Percentiles rank a stretch among this genome's conserved stretches.
Conservation (phyloP, 2,888 invertebrate species). For the Scaptomyza tumidula region DNA sequence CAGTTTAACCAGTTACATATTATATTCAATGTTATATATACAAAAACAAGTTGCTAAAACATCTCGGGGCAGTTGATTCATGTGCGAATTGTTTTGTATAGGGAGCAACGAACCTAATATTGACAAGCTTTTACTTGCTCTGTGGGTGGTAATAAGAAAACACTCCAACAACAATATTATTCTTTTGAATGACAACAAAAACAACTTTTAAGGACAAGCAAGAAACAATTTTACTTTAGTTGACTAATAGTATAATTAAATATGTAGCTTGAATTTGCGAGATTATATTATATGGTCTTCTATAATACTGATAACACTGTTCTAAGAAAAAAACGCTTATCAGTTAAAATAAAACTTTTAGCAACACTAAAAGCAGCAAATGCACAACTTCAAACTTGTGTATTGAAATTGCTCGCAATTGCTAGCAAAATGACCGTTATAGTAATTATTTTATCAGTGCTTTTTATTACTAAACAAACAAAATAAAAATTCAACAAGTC, state of each 20-base stretch:
- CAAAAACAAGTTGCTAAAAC: conserved; percentile 41
- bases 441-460: conserved; percentile 14
- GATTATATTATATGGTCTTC: too few species aligned
- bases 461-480: conserved; percentile 41
- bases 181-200: conserved; percentile 46
- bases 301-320: neutral
- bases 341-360: neutral
- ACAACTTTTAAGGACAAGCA: neutral
- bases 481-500: conserved; percentile 23
- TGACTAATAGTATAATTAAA: neutral
- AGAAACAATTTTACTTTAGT: neutral
- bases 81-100: conserved; percentile 14
- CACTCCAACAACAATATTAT: conserved; percentile 14
- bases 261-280: neutral
- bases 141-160: conserved; percentile 41
- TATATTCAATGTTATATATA: conserved; percentile 20
- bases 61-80: neutral
- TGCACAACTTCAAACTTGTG: conserved; percentile 6
- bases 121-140: conserved; percentile 16
- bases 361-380: conserved; percentile 4
- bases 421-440: conserved; percentile 13
- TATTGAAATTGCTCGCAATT: conserved; percentile 9
- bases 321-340: neutral
- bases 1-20: conserved; percentile 56
- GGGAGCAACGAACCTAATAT: conserved; percentile 55